Percentiles rank a stretch among this genome's conserved stretches.
These are phyloP conservation scores for Notodonta ziczac DNA, from an alignment of 2,888 invertebrate species.

Conservation along the genomic window DNA sequence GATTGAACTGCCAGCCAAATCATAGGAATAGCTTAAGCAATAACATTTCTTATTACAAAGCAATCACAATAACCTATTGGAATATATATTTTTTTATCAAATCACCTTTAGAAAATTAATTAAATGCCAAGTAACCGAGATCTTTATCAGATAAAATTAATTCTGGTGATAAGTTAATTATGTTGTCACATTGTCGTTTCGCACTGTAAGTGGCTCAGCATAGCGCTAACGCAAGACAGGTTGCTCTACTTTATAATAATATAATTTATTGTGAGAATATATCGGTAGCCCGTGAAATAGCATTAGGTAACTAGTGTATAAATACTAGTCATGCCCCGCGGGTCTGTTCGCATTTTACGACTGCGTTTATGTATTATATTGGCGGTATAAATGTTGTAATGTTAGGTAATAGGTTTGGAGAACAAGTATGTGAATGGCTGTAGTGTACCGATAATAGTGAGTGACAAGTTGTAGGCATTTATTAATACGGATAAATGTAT, in stretches of 20 bases:
- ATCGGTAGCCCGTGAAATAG: constrained; percentile 43
- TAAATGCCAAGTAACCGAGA: constrained; percentile 21
- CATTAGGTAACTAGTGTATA: constrained; percentile 51
- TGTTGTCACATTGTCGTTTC: constrained; percentile 31
- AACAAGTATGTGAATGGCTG: not conserved
- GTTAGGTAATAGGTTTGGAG: constrained; percentile 31
- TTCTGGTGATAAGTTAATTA: constrained; percentile 29
- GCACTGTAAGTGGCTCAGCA: constrained; percentile 45
- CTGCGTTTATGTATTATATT: constrained; percentile 12
- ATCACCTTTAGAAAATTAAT: constrained; percentile 15
- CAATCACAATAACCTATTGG: not conserved
- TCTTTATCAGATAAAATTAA: constrained; percentile 26
- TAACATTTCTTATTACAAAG: not conserved
- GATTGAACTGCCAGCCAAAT: too few species aligned
- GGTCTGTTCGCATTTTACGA: constrained; percentile 35
- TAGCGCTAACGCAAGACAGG: constrained; percentile 52
- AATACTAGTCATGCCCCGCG: constrained; percentile 38
- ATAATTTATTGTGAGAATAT: constrained; percentile 75
- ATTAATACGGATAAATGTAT: too few species aligned
- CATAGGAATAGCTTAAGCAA: not conserved
- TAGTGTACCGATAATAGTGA: too few species aligned
- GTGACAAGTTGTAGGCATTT: too few species aligned
- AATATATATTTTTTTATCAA: not conserved
- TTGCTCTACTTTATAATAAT: constrained; percentile 62
- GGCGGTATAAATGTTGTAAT: constrained; percentile 19